Evolutionary conservation across 2,888 invertebrate genomes (phyloP).

Genomic region (Ametastegia equiseti): DNA sequence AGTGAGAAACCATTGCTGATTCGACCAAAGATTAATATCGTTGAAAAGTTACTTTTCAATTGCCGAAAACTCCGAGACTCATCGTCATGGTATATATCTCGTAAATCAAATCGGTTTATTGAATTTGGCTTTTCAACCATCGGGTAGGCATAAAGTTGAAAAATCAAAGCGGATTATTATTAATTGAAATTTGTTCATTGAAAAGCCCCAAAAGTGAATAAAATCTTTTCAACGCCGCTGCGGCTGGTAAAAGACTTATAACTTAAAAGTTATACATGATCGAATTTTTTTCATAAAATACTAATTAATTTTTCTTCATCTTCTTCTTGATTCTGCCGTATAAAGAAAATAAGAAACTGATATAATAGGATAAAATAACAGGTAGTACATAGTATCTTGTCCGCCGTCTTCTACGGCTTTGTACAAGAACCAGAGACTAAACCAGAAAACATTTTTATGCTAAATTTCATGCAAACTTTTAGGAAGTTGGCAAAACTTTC

Average conservation of each 20-base stretch:
- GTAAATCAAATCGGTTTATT: not conserved
- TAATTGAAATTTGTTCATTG: not conserved
- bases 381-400: not conserved
- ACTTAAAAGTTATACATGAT: not conserved
- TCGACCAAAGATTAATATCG: not conserved
- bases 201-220: not conserved
- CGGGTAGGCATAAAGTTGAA: not conserved
- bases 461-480: not conserved
- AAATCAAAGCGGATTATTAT: not conserved
- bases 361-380: not conserved
- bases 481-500: not conserved
- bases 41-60: not conserved
- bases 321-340: too few species aligned
- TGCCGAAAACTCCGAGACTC: not conserved
- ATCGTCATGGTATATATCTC: not conserved
- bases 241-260: not conserved
- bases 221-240: not conserved
- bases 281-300: not conserved
- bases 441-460: not conserved
- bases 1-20: not conserved
- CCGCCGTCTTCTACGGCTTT: not conserved
- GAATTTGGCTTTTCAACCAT: not conserved
- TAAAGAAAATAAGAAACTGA: too few species aligned
- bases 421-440: not conserved
- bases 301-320: too few species aligned